These are phyloP conservation scores for Sebastes cheni DNA, from an alignment of 2,797 vertebrate genomes.

Conservation along the genomic window DNA sequence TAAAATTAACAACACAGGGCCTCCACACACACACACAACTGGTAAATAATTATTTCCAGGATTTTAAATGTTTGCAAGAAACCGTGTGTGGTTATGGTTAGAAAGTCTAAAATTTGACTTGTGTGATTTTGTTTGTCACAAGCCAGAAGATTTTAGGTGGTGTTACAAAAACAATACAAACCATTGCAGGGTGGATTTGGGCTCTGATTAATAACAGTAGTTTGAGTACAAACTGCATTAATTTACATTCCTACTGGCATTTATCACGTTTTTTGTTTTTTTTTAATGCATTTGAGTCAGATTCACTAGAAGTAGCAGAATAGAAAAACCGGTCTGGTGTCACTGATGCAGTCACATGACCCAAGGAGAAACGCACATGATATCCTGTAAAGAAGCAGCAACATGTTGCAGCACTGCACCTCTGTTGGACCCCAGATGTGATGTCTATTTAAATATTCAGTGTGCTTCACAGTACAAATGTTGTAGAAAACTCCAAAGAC, in stretches of 20 bases:
- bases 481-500: slow-evolving; percentile 15
- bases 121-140: neutral
- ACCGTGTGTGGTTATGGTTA: neutral
- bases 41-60: neutral
- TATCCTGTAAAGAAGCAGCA: neutral
- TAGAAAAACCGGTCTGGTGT: slow-evolving; percentile 2
- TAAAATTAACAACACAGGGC: neutral
- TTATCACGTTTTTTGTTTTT: neutral
- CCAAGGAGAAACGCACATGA: neutral
- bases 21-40: neutral
- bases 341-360: slow-evolving; percentile 37
- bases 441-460: slow-evolving; percentile 7
- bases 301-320: neutral
- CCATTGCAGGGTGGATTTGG: neutral
- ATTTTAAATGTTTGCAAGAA: neutral
- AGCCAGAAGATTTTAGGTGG: neutral
- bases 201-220: neutral
- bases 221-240: neutral
- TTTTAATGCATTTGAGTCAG: neutral
- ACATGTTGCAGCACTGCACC: neutral
- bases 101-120: neutral
- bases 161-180: neutral
- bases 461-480: slow-evolving; percentile 3
- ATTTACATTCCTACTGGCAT: slow-evolving; percentile 17
- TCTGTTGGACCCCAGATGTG: slow-evolving; percentile 6